Evolutionary conservation across 2,888 invertebrate genomes (phyloP).

Genomic region (Cerceris ruficornis): DNA sequence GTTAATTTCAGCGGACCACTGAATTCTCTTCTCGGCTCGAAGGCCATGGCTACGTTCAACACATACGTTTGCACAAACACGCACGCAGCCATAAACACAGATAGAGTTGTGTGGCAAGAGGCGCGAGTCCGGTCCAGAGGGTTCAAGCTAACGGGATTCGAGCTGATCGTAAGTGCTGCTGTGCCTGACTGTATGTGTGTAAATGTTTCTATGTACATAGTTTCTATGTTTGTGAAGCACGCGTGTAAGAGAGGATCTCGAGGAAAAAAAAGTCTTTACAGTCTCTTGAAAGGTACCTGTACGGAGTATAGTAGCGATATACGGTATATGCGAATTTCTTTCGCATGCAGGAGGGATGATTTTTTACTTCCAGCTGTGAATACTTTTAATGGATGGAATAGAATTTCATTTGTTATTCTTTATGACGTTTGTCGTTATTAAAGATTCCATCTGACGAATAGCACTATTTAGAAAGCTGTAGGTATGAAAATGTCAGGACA

Average conservation of each 20-base stretch:
- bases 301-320: slow-evolving; percentile 32
- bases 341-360: background rate
- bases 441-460: slow-evolving; percentile 36
- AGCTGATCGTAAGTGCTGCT: slow-evolving; percentile 64
- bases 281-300: slow-evolving; percentile 30
- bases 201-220: slow-evolving; percentile 15
- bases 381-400: background rate
- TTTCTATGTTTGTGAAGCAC: slow-evolving; percentile 17
- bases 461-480: slow-evolving; percentile 30
- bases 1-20: slow-evolving; percentile 66
- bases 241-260: slow-evolving; percentile 23
- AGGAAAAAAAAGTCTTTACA: slow-evolving; percentile 29
- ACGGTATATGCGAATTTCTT: slow-evolving; percentile 18
- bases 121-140: slow-evolving; percentile 72
- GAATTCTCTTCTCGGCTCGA: slow-evolving; percentile 52
- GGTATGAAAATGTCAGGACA: slow-evolving; percentile 44
- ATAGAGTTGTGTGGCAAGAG: slow-evolving; percentile 47
- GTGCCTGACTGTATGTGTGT: slow-evolving; percentile 48
- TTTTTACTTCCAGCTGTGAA: background rate
- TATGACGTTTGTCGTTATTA: slow-evolving; percentile 26
- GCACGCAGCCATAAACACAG: slow-evolving; percentile 27
- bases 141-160: slow-evolving; percentile 78
- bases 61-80: slow-evolving; percentile 27
- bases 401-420: background rate
- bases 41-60: slow-evolving; percentile 33